Base-by-base conservation (phyloP, 2,888 invertebrate genomes). In the Mythimna impura region DNA sequence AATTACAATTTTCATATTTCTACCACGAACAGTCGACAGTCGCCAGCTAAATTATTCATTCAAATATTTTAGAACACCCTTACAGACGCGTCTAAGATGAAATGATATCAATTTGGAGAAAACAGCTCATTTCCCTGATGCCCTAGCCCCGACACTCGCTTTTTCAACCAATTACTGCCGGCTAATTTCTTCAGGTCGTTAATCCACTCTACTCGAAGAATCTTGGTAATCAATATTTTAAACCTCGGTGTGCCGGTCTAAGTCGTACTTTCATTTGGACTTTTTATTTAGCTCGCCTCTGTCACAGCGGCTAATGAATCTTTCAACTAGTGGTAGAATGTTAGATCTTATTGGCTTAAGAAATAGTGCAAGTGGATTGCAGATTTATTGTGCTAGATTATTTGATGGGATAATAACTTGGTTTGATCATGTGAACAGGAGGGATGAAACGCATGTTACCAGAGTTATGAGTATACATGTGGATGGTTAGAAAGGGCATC, bases 171-270 rank as follows among this genome's bases (percentile, higher is more conserved):
- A 86, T 84, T 84, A 84, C 71, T 77, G 71, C 69, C 66, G 61
- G 67, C 66, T 78, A 76, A 79, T 86, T 84, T 81, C 71, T 82
- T 64, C 43, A 70, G 54, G 62, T 71, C 72, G 71, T 81, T 81
- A 76, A 73, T 74, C 74, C 66, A 73, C 47, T 81, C 68, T 52
- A 62, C 61, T 66, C 43, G 61, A 74, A 71, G 69, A 75, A 73
- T 69, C 85, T 65, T 55, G 66, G 70, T 68, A 67, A 78, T 81
- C 68, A 82, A 84, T 82, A 84, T 77, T 81, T 82, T 77, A 77
- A 78, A 67, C 43, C 82, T 72, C 73, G 55, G 25, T 54, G 36
- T 61, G 43, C 55, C 63, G 30, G 67, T 78, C 67, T 66, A 47
- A 69, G 73, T 80, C 66, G 30, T 52, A 69, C 40, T 57, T 66